A percentile compares a stretch with the other conserved stretches of the same genome.
Evolutionary conservation across 1,140 invertebrate species (phyloP).

Genomic region (Drosophila sulfurigaster): DNA sequence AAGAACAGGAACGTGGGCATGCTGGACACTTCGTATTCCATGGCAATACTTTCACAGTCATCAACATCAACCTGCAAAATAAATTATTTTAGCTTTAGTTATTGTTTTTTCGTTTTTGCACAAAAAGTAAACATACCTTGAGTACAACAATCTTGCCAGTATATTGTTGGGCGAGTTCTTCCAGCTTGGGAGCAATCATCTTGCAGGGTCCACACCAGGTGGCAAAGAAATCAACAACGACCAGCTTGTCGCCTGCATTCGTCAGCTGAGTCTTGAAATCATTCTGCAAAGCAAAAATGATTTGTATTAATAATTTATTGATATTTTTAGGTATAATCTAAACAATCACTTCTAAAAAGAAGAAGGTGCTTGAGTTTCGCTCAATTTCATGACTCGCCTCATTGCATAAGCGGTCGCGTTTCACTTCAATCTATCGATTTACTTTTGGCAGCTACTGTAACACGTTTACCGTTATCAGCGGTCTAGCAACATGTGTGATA

Average conservation of each 20-base stretch:
- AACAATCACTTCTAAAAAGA: neutral
- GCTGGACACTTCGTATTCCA: slow-evolving; percentile 92
- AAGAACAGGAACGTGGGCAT: slow-evolving; percentile 98
- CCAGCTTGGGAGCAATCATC: slow-evolving; percentile 93
- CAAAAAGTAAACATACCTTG: slow-evolving; percentile 85
- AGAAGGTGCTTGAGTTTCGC: neutral
- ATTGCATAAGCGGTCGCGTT: neutral
- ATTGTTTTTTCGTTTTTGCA: neutral
- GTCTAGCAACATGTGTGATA: slow-evolving; percentile 37
- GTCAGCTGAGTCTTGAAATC: slow-evolving; percentile 91
- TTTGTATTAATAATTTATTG: slow-evolving; percentile 31
- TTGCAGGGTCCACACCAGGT: slow-evolving; percentile 97
- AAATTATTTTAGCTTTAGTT: neutral
- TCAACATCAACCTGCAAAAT: slow-evolving; percentile 94
- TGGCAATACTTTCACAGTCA: slow-evolving; percentile 93
- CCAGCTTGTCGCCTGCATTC: slow-evolving; percentile 92
- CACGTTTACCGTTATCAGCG: slow-evolving; percentile 32
- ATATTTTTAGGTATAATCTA: slow-evolving; percentile 3
- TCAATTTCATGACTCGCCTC: neutral
- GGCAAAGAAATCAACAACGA: slow-evolving; percentile 94
- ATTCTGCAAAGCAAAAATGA: slow-evolving; percentile 85
- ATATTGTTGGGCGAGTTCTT: slow-evolving; percentile 87
- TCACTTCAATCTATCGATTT: slow-evolving; percentile 33
- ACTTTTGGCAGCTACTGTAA: slow-evolving; percentile 35
- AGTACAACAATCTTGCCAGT: slow-evolving; percentile 86